A percentile compares a stretch with the other conserved stretches of the same genome.
These are phyloP conservation scores for Thaleichthys pacificus DNA, from an alignment of 2,797 vertebrate species.

Conservation along the genomic window DNA sequence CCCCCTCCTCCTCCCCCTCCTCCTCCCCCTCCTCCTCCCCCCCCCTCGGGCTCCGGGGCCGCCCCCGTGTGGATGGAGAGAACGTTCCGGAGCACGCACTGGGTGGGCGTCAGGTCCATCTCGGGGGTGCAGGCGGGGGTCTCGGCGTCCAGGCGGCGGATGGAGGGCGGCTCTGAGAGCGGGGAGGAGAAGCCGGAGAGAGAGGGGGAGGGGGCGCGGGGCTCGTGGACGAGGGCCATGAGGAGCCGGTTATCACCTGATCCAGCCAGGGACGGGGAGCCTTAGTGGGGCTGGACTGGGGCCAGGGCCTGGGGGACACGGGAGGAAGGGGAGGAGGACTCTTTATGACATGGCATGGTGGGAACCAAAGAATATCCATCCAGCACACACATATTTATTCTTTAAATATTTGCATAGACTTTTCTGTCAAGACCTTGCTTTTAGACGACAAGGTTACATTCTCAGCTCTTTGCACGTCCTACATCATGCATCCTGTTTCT, in stretches of 20 bases:
- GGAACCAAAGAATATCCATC: background rate
- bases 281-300: conserved; percentile 17
- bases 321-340: conserved; percentile 14
- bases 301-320: conserved; percentile 13
- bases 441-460: no score
- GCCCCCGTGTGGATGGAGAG: conserved; percentile 83
- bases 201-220: conserved; percentile 87
- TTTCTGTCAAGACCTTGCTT: no score
- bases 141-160: conserved; percentile 83
- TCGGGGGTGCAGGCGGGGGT: conserved; percentile 88
- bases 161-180: conserved; percentile 80
- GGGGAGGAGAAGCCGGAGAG: conserved; percentile 86
- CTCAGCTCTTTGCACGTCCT: no score
- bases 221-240: conserved; percentile 91
- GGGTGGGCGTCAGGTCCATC: conserved; percentile 91
- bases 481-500: no score
- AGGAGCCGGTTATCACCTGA: conserved; percentile 60
- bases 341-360: background rate
- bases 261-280: conserved; percentile 36
- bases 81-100: conserved; percentile 90
- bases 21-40: conserved; percentile 49
- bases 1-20: conserved; percentile 5
- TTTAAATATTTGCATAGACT: no score
- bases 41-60: conserved; percentile 57
- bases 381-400: background rate